Evolutionary conservation across 2,113 vertebrate species (phyloP).

Genomic region (Aptenodytes forsteri): DNA sequence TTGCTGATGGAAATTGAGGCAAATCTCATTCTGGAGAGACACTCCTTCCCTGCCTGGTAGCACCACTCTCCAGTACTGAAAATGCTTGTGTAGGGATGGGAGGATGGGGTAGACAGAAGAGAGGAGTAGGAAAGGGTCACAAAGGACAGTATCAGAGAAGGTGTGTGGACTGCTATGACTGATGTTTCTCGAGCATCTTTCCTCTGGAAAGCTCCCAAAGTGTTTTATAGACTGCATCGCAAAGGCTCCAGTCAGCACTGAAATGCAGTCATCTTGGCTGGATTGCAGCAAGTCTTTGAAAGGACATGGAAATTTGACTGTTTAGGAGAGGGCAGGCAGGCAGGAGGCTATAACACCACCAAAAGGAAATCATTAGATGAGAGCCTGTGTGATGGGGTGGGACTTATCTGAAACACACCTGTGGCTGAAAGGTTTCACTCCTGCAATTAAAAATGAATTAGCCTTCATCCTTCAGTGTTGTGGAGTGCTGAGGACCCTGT

Average conservation of each 20-base stretch:
- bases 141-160: not conserved
- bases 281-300: constrained; percentile 31
- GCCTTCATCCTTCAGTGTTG: not conserved
- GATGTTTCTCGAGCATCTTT: constrained; percentile 15
- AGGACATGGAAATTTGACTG: not conserved
- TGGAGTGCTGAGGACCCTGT: fast-evolving
- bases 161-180: not conserved
- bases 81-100: not conserved
- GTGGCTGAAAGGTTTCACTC: not conserved
- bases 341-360: not conserved
- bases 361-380: not conserved
- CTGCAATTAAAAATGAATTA: not conserved
- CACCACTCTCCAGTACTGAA: not conserved
- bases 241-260: constrained; percentile 30
- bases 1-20: constrained; percentile 77
- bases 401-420: not conserved
- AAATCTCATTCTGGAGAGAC: constrained; percentile 64
- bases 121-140: not conserved
- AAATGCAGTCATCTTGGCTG: constrained; percentile 44
- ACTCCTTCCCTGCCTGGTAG: constrained; percentile 43
- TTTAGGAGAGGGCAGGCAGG: not conserved
- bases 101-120: not conserved
- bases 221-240: constrained; percentile 32
- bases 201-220: constrained; percentile 28
- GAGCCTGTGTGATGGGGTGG: not conserved